Evolutionary conservation across 92 coral and sea anemone genomes (phyloP).

Genomic region (Blastomussa wellsi): DNA sequence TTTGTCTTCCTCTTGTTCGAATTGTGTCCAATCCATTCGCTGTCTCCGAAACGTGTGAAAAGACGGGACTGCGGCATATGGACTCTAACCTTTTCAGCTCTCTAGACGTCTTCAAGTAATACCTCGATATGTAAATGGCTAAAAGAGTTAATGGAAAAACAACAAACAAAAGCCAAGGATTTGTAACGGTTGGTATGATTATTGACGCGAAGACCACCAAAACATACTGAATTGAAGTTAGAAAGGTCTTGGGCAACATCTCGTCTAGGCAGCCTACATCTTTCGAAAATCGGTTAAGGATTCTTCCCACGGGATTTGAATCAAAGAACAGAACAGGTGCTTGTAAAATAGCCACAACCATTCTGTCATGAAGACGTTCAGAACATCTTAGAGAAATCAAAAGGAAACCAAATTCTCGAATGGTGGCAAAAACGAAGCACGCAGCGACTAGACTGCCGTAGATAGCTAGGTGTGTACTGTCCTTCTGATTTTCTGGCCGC

Average conservation of each 20-base stretch:
- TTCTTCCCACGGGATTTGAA: neutral
- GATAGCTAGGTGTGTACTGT: neutral
- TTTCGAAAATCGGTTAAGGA: constrained; percentile 3
- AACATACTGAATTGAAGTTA: neutral
- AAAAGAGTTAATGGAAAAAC: neutral
- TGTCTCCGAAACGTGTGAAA: constrained; percentile 14
- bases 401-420: neutral
- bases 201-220: neutral
- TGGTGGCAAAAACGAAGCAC: neutral
- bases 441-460: neutral
- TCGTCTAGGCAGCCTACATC: constrained; percentile 22
- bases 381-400: neutral
- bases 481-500: neutral
- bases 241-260: neutral
- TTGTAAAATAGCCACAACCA: constrained; percentile 18
- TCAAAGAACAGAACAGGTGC: neutral
- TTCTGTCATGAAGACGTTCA: constrained; percentile 21
- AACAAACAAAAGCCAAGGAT: constrained; percentile 12
- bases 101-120: constrained; percentile 19
- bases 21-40: neutral
- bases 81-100: constrained; percentile 18
- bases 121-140: neutral
- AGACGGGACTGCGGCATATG: neutral
- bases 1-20: too few relatives aligned
- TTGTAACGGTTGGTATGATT: neutral